These are phyloP conservation scores for Vollenhovia emeryi DNA, from an alignment of 1,140 invertebrate species.

Conservation along the genomic window DNA sequence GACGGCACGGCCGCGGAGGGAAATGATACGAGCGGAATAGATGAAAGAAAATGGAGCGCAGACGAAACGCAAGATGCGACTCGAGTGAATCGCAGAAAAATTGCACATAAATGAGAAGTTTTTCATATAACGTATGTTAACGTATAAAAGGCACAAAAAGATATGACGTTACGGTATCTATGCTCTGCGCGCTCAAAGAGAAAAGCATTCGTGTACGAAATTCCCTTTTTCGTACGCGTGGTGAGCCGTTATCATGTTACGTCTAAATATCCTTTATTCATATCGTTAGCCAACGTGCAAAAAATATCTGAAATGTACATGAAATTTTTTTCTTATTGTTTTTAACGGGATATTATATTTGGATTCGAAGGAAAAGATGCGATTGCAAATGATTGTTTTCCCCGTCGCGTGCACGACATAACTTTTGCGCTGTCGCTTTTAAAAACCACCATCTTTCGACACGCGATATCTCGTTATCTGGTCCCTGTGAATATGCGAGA, in stretches of 20 bases:
- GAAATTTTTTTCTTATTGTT: neutral
- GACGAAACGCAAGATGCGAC: slow-evolving; percentile 30
- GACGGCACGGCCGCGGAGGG: neutral
- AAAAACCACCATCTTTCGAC: slow-evolving; percentile 27
- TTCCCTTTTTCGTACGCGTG: neutral
- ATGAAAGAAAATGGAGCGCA: slow-evolving; percentile 36
- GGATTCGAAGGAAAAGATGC: neutral
- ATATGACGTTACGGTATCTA: slow-evolving; percentile 19
- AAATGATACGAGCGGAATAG: slow-evolving; percentile 9
- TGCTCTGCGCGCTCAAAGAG: slow-evolving; percentile 44
- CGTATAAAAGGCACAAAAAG: slow-evolving; percentile 37
- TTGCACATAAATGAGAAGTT: slow-evolving; percentile 44
- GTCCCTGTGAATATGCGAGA: slow-evolving; percentile 21
- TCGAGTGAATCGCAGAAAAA: slow-evolving; percentile 40
- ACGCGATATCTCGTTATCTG: slow-evolving; percentile 48
- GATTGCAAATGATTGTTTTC: neutral
- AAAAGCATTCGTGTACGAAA: slow-evolving; percentile 16
- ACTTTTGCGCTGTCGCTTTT: slow-evolving; percentile 12
- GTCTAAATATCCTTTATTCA: slow-evolving; percentile 41
- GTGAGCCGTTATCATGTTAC: slow-evolving; percentile 12
- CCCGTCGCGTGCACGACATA: neutral
- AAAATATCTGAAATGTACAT: neutral
- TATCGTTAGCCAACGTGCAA: slow-evolving; percentile 10
- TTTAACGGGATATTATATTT: neutral
- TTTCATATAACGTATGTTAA: slow-evolving; percentile 50